Evolutionary conservation across 2,797 vertebrate genomes (phyloP).

Genomic region (Halcyon chelicuti): DNA sequence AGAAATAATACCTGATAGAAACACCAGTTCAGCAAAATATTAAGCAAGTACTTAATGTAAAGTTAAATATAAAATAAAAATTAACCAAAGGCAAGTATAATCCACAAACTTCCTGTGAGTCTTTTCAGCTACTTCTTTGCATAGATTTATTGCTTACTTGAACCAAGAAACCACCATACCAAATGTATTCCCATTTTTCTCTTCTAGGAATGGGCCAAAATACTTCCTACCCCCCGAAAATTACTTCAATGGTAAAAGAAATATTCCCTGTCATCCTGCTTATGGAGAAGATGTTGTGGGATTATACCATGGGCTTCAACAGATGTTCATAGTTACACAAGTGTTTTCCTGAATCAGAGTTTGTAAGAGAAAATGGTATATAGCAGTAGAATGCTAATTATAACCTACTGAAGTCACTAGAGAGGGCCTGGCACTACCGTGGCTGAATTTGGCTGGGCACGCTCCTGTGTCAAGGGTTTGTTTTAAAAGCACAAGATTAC

Average conservation of each 20-base stretch:
- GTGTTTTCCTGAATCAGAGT: not conserved
- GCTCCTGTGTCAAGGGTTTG: not conserved
- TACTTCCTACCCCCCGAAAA: not conserved
- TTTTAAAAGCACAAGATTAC: not conserved
- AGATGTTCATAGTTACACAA: not conserved
- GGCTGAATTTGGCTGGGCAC: not conserved
- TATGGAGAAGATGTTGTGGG: not conserved
- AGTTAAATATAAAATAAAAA: constrained; percentile 26
- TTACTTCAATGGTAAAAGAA: not conserved
- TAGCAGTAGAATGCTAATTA: not conserved
- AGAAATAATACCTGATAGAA: not conserved
- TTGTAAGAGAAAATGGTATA: not conserved
- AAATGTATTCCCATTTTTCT: not conserved
- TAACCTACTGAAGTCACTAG: not conserved
- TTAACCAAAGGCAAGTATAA: not conserved
- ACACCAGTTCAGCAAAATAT: not conserved
- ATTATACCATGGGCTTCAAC: not conserved
- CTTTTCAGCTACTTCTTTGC: not conserved
- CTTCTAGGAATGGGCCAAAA: not conserved
- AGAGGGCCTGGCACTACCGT: not conserved
- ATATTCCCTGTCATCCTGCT: not conserved
- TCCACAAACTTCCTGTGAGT: not conserved
- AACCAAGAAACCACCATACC: not conserved
- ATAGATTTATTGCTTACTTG: not conserved
- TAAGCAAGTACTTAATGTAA: not conserved